Base-by-base conservation (phyloP, 2,888 invertebrate species). In the Unio pictorum region DNA sequence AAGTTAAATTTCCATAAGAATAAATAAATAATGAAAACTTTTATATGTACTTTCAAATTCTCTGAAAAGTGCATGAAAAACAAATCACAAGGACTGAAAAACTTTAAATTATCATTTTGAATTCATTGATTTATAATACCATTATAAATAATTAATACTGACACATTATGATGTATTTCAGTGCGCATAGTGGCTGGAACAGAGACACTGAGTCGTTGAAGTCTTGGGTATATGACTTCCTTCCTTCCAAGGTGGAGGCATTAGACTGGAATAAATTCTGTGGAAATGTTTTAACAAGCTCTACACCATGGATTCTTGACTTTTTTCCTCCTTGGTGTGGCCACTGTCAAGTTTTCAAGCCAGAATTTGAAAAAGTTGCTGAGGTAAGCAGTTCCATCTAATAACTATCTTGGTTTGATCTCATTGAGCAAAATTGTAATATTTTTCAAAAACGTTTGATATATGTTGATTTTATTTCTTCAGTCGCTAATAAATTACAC, bases 341-440 rank as follows among this genome's bases (percentile, higher is more conserved):
- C 0, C 91, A 90, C 80, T 94, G 94, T 83, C 91, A 92, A 75
- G 91, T 91, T 74, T 93, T 94, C 87, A 93, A 93, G 73, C 94
- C 94, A 3, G 93, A 93, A 76, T 94, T 93, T 89, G 92, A 93
- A 78, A 90, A 91, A 78, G 92, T 93, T 63, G 93, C 94, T 18
- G 91, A 92, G 91, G 94, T 94, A 75, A 80, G 80, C 72, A 58
- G 28, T 23, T 45, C 1, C 1, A 45, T 45, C 1, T 45, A 45
- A 15, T 45, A 15, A 45, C 3, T 45, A 45, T 45, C 45, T 15
- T 45, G 45, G 45, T 3, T 45, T 45, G 45, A 45, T 45, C 15
- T 45, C 0, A 0, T 45, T 45, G 45, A 45, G 45, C 45, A 45
- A 45, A 45, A 45, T 45, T 45, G 11, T 15, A 45, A 45, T 15